Percentiles rank a stretch among this genome's conserved stretches.
These are phyloP conservation scores for Steinernema khuongi DNA, from an alignment of 1,140 invertebrate species.

Conservation along the genomic window DNA sequence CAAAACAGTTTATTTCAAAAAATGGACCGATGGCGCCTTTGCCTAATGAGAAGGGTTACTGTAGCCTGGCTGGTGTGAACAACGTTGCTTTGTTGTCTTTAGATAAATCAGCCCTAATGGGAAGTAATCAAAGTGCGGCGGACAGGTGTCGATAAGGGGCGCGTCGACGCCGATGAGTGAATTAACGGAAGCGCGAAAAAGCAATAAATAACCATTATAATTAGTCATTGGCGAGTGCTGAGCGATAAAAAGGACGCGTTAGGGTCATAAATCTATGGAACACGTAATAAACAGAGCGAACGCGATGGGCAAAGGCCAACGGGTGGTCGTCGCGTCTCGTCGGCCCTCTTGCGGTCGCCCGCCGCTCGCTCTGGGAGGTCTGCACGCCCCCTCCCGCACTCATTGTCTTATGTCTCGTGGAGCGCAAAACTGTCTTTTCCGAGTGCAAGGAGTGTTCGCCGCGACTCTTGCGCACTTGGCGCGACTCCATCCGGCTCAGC, in stretches of 20 bases:
- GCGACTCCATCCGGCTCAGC: neutral
- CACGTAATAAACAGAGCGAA: conserved; percentile 16
- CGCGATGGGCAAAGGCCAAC: conserved; percentile 14
- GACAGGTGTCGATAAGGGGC: neutral
- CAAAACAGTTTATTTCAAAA: neutral
- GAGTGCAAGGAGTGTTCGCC: neutral
- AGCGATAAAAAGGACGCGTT: conserved; percentile 14
- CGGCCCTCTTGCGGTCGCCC: conserved; percentile 7
- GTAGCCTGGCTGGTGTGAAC: neutral
- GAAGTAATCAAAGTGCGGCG: neutral
- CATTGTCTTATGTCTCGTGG: conserved; percentile 3
- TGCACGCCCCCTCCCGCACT: neutral
- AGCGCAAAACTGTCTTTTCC: neutral
- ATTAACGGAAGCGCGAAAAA: conserved; percentile 13
- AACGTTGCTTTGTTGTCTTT: neutral
- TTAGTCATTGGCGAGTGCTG: conserved; percentile 8
- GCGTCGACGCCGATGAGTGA: neutral
- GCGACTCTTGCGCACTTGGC: neutral
- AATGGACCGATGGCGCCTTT: neutral
- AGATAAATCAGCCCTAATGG: neutral
- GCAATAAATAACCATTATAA: conserved; percentile 10
- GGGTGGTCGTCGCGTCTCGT: conserved; percentile 6
- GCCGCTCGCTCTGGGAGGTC: conserved; percentile 14
- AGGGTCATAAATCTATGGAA: conserved; percentile 15
- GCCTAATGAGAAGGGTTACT: neutral